Percentiles rank a stretch among this genome's conserved stretches.
Evolutionary conservation across 2,797 vertebrate species (phyloP).

Genomic region (Malurus splendens): DNA sequence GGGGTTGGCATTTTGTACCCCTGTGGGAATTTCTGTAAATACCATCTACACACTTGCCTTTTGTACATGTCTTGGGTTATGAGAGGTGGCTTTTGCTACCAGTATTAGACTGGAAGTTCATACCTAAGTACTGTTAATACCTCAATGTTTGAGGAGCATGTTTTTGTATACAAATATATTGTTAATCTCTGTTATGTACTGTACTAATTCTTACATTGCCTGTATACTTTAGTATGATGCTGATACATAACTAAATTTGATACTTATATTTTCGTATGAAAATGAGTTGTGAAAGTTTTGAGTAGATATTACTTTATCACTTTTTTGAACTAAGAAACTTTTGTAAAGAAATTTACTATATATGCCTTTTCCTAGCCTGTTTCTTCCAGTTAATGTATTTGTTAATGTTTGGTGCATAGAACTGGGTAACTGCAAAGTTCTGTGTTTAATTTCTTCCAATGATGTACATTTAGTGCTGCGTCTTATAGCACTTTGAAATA

Average conservation of each 20-base stretch:
- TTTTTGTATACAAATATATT: constrained; percentile 97
- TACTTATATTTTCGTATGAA: constrained; percentile 99
- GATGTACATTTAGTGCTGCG: constrained; percentile 99
- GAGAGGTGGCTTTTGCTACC: constrained; percentile 86
- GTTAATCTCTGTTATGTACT: constrained; percentile 87
- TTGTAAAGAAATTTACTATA: constrained; percentile 98
- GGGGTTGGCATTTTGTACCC: constrained; percentile 80
- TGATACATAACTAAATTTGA: constrained; percentile 99
- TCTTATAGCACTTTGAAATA: constrained; percentile 99
- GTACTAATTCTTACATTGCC: constrained; percentile 98
- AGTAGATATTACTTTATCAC: constrained; percentile 99
- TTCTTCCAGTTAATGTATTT: constrained; percentile 93
- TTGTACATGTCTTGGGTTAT: constrained; percentile 85
- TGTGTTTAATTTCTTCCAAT: constrained; percentile 82
- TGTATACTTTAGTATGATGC: constrained; percentile 99
- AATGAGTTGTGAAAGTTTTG: constrained; percentile 96
- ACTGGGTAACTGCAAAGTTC: constrained; percentile 91
- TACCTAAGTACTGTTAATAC: constrained; percentile 99
- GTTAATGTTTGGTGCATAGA: constrained; percentile 98
- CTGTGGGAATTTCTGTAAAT: constrained; percentile 90
- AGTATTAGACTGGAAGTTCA: constrained; percentile 98
- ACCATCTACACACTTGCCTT: constrained; percentile 93
- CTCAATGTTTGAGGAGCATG: constrained; percentile 95
- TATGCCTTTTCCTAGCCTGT: constrained; percentile 88
- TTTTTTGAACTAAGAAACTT: constrained; percentile 89